Percentiles rank a stretch among this genome's conserved stretches.
Conservation (phyloP, 2,113 vertebrate genomes). For the Antechinus flavipes region DNA sequence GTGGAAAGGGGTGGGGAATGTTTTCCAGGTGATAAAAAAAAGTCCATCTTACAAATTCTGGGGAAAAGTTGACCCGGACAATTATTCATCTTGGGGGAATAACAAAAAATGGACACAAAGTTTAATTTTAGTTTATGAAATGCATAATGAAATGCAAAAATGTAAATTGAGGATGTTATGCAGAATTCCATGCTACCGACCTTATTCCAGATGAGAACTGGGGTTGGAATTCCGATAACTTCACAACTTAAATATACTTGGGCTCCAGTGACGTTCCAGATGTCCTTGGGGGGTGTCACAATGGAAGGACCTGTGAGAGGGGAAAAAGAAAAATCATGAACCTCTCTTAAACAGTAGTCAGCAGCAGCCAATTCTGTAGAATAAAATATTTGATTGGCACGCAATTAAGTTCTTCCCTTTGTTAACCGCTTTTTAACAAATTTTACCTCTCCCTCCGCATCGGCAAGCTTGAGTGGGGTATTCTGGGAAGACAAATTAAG, state of each 20-base stretch:
- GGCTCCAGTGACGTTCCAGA: slow-evolving; percentile 93
- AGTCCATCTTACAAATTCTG: accelerated
- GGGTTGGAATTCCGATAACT: slow-evolving; percentile 94
- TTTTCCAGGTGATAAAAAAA: neutral
- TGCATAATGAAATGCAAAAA: neutral
- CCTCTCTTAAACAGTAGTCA: neutral
- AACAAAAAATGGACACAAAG: neutral
- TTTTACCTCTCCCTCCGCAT: neutral
- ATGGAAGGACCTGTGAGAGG: slow-evolving; percentile 89
- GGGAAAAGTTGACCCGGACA: too few relatives aligned
- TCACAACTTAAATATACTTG: slow-evolving; percentile 96
- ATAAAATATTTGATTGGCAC: neutral
- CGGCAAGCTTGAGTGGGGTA: neutral
- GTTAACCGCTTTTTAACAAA: slow-evolving; percentile 1
- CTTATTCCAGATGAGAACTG: slow-evolving; percentile 96
- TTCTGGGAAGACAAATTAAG: slow-evolving; percentile 3
- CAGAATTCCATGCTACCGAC: slow-evolving; percentile 76
- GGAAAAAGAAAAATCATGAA: slow-evolving; percentile 18
- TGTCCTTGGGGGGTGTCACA: slow-evolving; percentile 91
- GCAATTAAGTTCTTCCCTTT: neutral
- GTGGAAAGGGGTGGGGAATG: neutral
- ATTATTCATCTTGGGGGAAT: neutral
- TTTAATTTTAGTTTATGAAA: neutral
- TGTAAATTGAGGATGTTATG: neutral
- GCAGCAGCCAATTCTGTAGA: neutral